Evolutionary conservation across 1,140 invertebrate species (phyloP).

Genomic region (Bombus soroeensis): DNA sequence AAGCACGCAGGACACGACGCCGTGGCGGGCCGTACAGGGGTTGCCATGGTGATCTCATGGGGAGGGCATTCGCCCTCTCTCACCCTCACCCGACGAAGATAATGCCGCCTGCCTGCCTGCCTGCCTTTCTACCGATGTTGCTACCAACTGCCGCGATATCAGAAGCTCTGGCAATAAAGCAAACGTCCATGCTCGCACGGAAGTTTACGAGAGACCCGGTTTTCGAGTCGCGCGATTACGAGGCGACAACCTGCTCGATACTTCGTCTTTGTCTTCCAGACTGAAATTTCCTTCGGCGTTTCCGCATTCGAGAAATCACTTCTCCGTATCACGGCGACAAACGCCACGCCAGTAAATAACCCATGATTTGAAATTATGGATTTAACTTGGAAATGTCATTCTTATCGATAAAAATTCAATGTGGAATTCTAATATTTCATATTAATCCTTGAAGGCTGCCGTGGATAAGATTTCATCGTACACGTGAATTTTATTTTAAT

Average conservation of each 20-base stretch:
- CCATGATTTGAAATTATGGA: neutral
- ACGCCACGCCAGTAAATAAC: no score
- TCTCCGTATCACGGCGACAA: neutral
- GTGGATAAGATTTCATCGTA: no score
- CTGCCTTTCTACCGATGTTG: constrained; percentile 79
- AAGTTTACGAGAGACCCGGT: constrained; percentile 66
- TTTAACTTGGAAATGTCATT: neutral
- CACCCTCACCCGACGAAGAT: constrained; percentile 77
- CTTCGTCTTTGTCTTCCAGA: constrained; percentile 35
- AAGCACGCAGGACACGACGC: constrained; percentile 76
- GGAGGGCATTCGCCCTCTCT: constrained; percentile 79
- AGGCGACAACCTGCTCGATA: constrained; percentile 63
- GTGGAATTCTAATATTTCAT: no score
- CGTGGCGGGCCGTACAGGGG: constrained; percentile 77
- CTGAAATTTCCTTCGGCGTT: neutral
- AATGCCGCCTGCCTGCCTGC: constrained; percentile 77
- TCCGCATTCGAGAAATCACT: neutral
- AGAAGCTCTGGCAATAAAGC: constrained; percentile 78
- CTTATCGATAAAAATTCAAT: neutral
- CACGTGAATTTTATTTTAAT: no score
- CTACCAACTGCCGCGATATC: constrained; percentile 76
- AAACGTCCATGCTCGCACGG: constrained; percentile 71
- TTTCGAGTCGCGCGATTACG: constrained; percentile 68
- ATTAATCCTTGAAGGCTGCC: no score
- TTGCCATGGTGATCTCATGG: constrained; percentile 80